Evolutionary conservation across 2,888 invertebrate species (phyloP), one percentile per base, ranked within the genome.

Genomic region (Lasioglossum leucozonium): DNA sequence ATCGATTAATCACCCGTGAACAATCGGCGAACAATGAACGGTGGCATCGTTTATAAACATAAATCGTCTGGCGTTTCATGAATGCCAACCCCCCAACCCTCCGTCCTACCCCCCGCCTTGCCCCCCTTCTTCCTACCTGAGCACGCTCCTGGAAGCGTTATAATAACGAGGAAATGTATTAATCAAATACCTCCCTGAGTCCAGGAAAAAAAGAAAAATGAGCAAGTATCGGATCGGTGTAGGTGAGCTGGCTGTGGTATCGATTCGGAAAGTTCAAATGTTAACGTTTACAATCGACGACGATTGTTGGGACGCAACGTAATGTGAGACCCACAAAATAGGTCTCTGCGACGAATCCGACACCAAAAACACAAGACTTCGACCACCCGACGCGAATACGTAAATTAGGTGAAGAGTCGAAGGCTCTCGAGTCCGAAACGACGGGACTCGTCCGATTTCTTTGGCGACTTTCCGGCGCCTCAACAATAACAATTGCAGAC

Each of bases 1-100:
- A 83, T 79, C 85, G 85, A 88, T 88, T 88, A 88, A 88, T 88
- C 88, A 88, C 71, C 58, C 42, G 58, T 30, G 82, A 82, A 86
- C 87, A 82, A 87, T 84, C 79, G 82, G 69, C 76, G 71, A 79
- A 82, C 87, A 85, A 88, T 85, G 80, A 82, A 81, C 87, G 82
- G 84, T 85, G 79, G 79, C 88, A 81, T 88, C 88, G 82, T 88
- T 88, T 87, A 85, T 88, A 87, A 88, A 82, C 82, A 85, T 87
- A 82, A 88, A 87, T 87, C 81, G 87, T 72, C 67, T 51, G 22
- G 40, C 55, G 75, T 86, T 86, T 85, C 82, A 67, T 42, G 85
- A 82, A 86, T 69, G 81, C 74, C 75, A 34, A 2, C 65, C 30
- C 34, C 65, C 65, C 6, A 2, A 2, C 6, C 34, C 10, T 2